Base-by-base conservation (phyloP, 2,797 vertebrate species). In the Cephalopachus bancanus region DNA sequence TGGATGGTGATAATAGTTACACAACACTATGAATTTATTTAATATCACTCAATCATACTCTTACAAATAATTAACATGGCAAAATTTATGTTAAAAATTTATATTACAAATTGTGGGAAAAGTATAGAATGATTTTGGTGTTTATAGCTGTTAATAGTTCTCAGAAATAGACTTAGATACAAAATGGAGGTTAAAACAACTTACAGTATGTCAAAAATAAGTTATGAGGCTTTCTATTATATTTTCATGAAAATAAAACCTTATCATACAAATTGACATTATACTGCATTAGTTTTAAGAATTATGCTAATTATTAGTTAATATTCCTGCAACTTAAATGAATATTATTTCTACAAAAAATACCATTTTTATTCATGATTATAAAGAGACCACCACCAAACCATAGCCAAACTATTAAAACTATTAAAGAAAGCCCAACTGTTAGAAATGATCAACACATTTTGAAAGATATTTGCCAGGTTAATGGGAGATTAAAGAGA, bases 401-500 rank as follows among this genome's bases (percentile, higher is more conserved):
- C 30, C 5, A 93, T 91, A 55, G 57, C 16, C 14, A 71, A 95
- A 4, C 79, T 30, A 72, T 30, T 95, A 59, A 74, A 95, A 53
- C 22, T 37, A 78, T 87, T 65, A 92, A 44, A 55, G 37, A 83
- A 92, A 62, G 4, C 11, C 60, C 11, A 89, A 81, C 55, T 93
- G 33, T 74, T 91, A 83, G 65, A 91, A 96, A 83, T 59, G 10
- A 95, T 91, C n/a, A 83, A 95, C 67, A 96, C 88, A 78, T 89
- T 92, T 93, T 89, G 12, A 91, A 83, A 95, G 86, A 49, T 89
- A 88, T 93, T 89, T 89, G 9, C 53, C 62, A 95, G 49, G 78
- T 88, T 96, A 94, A 89, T 67, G 49, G 33, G 22, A 96, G 83
- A 92, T 91, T 65, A 97, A 97, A 96, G 65, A 49, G 59, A 26